Base-by-base conservation (phyloP, 1,140 invertebrate genomes). In the Drosophila lacertosa region DNA sequence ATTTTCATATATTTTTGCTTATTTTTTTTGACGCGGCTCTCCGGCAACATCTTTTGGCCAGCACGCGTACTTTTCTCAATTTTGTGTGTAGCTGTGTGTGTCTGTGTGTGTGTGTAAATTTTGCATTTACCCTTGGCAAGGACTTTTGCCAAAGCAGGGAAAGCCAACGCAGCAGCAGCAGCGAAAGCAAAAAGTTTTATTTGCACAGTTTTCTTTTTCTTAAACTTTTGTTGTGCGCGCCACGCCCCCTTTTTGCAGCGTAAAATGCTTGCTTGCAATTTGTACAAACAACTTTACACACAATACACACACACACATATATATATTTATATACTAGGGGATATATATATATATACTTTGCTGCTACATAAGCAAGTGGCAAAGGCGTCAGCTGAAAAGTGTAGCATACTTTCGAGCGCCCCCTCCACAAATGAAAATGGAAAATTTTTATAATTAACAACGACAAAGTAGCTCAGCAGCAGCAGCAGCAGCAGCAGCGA, bases 71-170 rank as follows among this genome's bases (percentile, higher is more conserved):
- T 60, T 62, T 60, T 64, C 29, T 24, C 42, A 66, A 67, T 64
- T 80, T 66, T 66, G 15, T 44, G 32, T 22, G 35, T 20, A n/a
- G n/a, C n/a, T 44, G 37, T 69, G 62, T 66, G 33, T 59, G 29
- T 59, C 57, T 63, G 59, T 74, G 58, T 63, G 63, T 51, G 47
- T 68, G 35, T 76, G 40, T 66, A 68, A 81, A 76, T 84, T 88
- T 88, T 88, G 82, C 82, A 88, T 88, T 88, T 88, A 88, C 82
- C 82, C 82, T 88, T 88, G 82, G 82, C 82, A 88, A 88, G 82
- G 82, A 88, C 82, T 88, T 86, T 88, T 88, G 62, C 60, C 57
- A 74, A 74, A 68, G 59, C 35, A 39, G 33, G 48, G 58, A 84
- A 83, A 83, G 79, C 79, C 45, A 83, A 64, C 50, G 59, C 54